Evolutionary conservation across 2,888 invertebrate genomes (phyloP), one percentile per base, ranked within the genome.

Genomic region (Tinea trinotella): DNA sequence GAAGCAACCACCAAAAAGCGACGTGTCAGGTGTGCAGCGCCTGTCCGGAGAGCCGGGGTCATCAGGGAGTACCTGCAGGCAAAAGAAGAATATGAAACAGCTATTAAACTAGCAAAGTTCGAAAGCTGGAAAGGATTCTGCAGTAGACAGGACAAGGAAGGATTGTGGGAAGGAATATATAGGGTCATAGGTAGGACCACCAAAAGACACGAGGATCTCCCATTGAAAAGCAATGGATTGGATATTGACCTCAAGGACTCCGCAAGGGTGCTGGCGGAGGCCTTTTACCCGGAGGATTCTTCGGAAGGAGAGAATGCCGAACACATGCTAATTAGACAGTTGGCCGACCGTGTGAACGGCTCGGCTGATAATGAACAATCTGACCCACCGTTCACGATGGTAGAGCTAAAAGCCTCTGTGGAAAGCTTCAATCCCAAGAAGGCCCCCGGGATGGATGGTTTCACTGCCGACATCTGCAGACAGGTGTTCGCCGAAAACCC

Each of bases 101-200:
- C 34, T 40, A 56, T 50, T 0, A 48, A 55, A 13, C 35, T 20
- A 7, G 60, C 61, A 0, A 56, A 57, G 9, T 57, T 34, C 0
- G 19, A 50, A 0, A 60, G 61, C 36, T 61, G 62, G 62, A 64
- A 57, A 18, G 52, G 50, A 0, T 61, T 58, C 17, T 63, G 61
- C 4, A 9, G n/a, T 0, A 57, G 13, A 12, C 61, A 62, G 54
- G 59, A 59, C 9, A 54, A 12, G 17, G 61, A 61, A 34, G 49
- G 53, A 3, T 3, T 59, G 3, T 61, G 54, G 55, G 55, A 61
- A 5, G 59, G 57, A 40, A 12, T 36, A 1, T 60, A 59, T 13
- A 57, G 58, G 13, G 55, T 59, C 0, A 53, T 59, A 1, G 35
- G 56, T 10, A 44, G n/a, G 24, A 50, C 56, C 0, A 24, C 22